These are phyloP conservation scores for Drosophila rhopaloa DNA, from an alignment of 1,140 invertebrate genomes.

Conservation along the genomic window DNA sequence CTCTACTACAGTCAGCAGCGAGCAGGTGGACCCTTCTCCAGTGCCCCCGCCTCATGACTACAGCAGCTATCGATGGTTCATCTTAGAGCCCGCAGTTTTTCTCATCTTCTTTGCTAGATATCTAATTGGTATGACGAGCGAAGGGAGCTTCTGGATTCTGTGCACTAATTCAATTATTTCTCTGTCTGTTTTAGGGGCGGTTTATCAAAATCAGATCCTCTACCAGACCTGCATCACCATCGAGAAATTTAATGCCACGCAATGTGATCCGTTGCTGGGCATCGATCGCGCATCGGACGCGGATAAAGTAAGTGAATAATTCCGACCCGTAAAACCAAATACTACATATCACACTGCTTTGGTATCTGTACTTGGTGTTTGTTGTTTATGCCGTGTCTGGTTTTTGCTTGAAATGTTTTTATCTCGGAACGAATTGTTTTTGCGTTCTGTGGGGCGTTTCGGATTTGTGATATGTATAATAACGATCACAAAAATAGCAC, in stretches of 20 bases:
- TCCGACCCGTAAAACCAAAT: neutral
- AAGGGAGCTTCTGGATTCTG: neutral
- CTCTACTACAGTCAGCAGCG: constrained; percentile 9
- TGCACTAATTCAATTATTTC: neutral
- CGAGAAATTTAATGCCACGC: constrained; percentile 66
- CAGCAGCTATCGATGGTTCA: constrained; percentile 60
- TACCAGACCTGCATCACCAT: constrained; percentile 78
- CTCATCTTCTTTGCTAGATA: constrained; percentile 75
- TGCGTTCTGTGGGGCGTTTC: constrained; percentile 19
- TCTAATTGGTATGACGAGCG: constrained; percentile 58
- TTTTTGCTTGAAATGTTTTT: constrained; percentile 10
- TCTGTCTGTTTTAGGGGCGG: constrained; percentile 68
- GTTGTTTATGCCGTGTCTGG: constrained; percentile 7
- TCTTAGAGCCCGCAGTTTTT: constrained; percentile 80
- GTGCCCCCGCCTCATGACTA: constrained; percentile 3
- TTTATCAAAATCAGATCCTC: constrained; percentile 78
- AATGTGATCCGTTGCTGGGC: constrained; percentile 72
- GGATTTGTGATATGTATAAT: neutral
- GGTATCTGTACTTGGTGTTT: neutral
- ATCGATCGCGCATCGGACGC: constrained; percentile 69
- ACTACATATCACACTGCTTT: constrained; percentile 5
- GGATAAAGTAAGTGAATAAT: constrained; percentile 62
- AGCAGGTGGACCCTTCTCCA: constrained; percentile 19
- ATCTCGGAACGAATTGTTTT: constrained; percentile 12
- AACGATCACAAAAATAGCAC: constrained; percentile 5